Base-by-base conservation (phyloP, 2,888 invertebrate genomes). In the Cheiracanthium punctorium region DNA sequence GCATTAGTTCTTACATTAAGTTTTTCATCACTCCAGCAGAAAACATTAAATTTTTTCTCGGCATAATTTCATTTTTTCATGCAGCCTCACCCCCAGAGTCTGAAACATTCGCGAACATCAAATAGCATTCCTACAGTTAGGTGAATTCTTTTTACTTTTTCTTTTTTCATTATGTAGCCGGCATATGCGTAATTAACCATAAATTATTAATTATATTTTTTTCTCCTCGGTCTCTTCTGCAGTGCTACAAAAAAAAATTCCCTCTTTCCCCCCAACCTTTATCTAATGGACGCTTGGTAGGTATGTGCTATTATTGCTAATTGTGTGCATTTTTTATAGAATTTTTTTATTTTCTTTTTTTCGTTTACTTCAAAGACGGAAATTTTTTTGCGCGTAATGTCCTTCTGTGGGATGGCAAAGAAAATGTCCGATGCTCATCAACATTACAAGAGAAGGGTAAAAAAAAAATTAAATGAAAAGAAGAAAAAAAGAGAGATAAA, bases 301-400 rank as follows among this genome's bases (percentile, higher is more conserved):
- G 84, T 85, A 85, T 85, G 84, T 79, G 79, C 84, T 85, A 85
- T 85, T 85, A 85, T 85, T 85, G 84, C 84, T 85, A 85, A 85
- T 85, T 85, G 84, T 85, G 74, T 28, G 70, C 37, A 69, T 73
- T 73, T 85, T 85, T 84, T 79, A 65, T 10, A 67, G 30, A 24
- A 17, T 37, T 70, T 76, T 74, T 77, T 80, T 80, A 73, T 41
- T 71, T 58, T 75, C 75, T 67, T 79, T 81, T 74, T 81, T 48
- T 67, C 48, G 52, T 81, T 82, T 76, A 71, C 64, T 71, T 82
- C 76, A 24, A 48, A 48, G 64, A 82, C 65, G 41, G 30, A 70
- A 41, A 30, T 65, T 80, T 80, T 80, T 79, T 79, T 70, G 24
- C 14, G 20, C 12, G 4, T 58, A 24, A 24, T 24, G 20, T 70